phyloP scores from a whole-genome alignment of 2,113 vertebrate species.

The Indicator indicator region DNA sequence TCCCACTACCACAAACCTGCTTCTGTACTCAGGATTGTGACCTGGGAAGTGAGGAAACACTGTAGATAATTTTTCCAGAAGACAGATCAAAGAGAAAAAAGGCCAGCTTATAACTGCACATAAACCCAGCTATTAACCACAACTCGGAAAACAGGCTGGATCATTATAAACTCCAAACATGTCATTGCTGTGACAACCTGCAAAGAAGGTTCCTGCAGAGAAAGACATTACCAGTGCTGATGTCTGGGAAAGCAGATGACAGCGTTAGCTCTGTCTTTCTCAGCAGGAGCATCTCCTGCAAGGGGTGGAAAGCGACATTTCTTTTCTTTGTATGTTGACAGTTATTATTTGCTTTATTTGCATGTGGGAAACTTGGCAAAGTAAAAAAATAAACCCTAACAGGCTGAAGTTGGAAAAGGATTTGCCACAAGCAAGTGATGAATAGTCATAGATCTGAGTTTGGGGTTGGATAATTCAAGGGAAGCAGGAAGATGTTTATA shows the following conservation, averaged over 20 bases:
- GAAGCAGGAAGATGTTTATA: neutral
- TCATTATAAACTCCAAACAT: neutral
- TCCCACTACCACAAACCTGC: neutral
- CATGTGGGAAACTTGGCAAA: neutral
- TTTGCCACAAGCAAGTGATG: conserved; percentile 14
- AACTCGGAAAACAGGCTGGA: neutral
- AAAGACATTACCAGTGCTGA: neutral
- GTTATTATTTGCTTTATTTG: neutral
- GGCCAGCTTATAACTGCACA: neutral
- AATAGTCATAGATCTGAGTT: neutral
- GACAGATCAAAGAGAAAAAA: neutral
- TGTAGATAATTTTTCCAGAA: neutral
- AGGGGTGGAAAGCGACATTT: neutral
- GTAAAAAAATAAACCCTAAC: neutral
- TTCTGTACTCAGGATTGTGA: neutral
- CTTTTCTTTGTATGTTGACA: neutral
- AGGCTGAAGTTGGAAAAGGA: neutral
- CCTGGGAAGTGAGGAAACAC: neutral
- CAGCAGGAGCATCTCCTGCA: neutral
- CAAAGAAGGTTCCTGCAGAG: neutral
- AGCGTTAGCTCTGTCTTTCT: neutral
- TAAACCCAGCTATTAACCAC: neutral
- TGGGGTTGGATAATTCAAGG: neutral
- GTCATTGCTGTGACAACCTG: neutral
- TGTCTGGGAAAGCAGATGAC: neutral